Conservation (phyloP, 2,797 vertebrate species). For the Tauraco hartlaubi region DNA sequence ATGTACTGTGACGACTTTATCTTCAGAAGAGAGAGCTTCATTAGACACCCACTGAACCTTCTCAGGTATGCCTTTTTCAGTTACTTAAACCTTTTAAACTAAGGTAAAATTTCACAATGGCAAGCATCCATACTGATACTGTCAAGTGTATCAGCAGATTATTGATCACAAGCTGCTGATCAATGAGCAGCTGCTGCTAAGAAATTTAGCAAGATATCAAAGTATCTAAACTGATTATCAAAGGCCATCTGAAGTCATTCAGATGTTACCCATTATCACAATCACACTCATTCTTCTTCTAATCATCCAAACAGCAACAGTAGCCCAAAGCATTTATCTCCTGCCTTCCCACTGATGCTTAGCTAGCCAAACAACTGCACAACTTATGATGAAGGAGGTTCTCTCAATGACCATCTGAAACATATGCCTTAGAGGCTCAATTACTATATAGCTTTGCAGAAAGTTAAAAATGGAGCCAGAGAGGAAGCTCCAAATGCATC, state of each 20-base stretch:
- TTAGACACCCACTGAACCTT: background rate
- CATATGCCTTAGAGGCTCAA: background rate
- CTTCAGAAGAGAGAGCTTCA: background rate
- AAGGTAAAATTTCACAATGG: background rate
- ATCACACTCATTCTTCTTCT: background rate
- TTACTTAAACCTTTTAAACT: background rate
- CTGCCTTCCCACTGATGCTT: background rate
- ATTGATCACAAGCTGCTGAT: background rate
- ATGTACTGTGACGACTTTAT: rapidly evolving
- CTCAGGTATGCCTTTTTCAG: background rate
- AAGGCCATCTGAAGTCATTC: background rate
- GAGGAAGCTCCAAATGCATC: background rate
- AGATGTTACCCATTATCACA: background rate
- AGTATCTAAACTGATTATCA: background rate
- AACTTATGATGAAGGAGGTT: background rate
- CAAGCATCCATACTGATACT: background rate
- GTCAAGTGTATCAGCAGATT: background rate
- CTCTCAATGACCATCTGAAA: background rate
- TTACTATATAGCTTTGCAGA: background rate
- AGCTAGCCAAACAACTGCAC: background rate
- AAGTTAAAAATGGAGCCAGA: background rate
- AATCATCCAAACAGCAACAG: background rate
- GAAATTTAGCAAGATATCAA: background rate
- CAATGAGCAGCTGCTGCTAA: background rate
- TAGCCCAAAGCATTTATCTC: background rate